Percentiles rank a stretch among this genome's conserved stretches.
Conservation (phyloP, 2,797 vertebrate species). For the Bradypodion pumilum region DNA sequence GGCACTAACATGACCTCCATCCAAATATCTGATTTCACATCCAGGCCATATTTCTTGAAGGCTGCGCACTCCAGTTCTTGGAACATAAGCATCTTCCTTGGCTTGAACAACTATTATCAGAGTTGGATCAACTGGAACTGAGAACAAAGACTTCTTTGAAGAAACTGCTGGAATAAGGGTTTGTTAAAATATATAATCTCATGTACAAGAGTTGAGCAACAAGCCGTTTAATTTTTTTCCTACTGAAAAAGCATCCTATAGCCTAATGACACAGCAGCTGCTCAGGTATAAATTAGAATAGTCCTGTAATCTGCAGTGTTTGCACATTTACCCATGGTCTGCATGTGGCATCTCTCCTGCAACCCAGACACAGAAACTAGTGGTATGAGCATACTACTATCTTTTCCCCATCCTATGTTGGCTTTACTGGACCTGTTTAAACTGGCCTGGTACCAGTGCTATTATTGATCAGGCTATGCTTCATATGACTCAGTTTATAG, state of each 20-base stretch:
- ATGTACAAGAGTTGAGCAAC: neutral
- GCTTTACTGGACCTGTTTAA: neutral
- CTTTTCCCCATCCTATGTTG: neutral
- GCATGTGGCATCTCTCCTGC: neutral
- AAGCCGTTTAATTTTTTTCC: neutral
- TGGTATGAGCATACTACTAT: neutral
- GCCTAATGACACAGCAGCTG: neutral
- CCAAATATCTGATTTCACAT: conserved; percentile 93
- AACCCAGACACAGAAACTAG: neutral
- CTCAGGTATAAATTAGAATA: neutral
- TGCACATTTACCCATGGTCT: neutral
- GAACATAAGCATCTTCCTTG: conserved; percentile 95
- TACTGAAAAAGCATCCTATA: neutral
- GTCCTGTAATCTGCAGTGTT: neutral
- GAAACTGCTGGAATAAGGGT: neutral
- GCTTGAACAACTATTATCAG: conserved; percentile 96
- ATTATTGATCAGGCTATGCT: neutral
- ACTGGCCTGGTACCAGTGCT: too few species aligned
- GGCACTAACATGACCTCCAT: conserved; percentile 94
- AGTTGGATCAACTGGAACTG: conserved; percentile 94
- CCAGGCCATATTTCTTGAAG: conserved; percentile 97
- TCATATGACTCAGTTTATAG: neutral
- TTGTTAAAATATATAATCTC: neutral
- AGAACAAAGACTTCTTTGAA: conserved; percentile 16
- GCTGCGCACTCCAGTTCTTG: conserved; percentile 91